phyloP scores from a whole-genome alignment of 2,888 invertebrate species.

The Odontocolon sp. region DNA sequence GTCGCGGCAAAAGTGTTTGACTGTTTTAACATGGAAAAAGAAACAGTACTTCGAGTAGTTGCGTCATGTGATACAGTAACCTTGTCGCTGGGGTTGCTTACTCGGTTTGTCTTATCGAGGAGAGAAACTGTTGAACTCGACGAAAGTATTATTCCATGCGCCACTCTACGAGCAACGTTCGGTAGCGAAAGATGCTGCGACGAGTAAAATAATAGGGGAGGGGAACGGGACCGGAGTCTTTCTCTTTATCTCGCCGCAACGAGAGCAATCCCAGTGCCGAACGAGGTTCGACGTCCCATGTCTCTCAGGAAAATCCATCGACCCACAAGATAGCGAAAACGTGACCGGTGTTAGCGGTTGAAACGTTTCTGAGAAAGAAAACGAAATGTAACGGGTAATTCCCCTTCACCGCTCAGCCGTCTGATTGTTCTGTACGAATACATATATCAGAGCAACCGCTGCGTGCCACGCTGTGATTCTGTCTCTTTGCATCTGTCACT shows the following conservation, averaged over 20 bases:
- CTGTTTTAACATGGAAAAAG: no score
- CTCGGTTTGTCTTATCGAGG: slow-evolving; percentile 63
- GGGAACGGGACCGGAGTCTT: slow-evolving; percentile 57
- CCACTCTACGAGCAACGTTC: background rate
- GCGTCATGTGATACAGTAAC: slow-evolving; percentile 66
- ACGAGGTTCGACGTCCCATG: background rate
- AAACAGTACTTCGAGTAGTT: no score
- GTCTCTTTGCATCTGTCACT: no score
- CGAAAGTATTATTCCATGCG: slow-evolving; percentile 71
- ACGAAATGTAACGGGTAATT: background rate
- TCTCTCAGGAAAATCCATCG: background rate
- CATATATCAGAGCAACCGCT: background rate
- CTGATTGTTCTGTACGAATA: background rate
- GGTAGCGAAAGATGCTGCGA: slow-evolving; percentile 10
- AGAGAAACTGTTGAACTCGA: slow-evolving; percentile 67
- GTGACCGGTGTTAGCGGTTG: background rate
- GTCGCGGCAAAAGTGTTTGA: no score
- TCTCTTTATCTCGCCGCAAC: slow-evolving; percentile 23
- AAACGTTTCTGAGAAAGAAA: slow-evolving; percentile 3
- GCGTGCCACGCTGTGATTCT: slow-evolving; percentile 2
- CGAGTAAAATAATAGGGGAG: background rate
- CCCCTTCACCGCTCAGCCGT: background rate
- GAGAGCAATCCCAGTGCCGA: background rate
- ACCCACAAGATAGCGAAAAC: background rate
- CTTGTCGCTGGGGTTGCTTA: slow-evolving; percentile 67